These are phyloP conservation scores for Hipparchia sbordonii DNA, from an alignment of 2,888 invertebrate species.

Conservation along the genomic window DNA sequence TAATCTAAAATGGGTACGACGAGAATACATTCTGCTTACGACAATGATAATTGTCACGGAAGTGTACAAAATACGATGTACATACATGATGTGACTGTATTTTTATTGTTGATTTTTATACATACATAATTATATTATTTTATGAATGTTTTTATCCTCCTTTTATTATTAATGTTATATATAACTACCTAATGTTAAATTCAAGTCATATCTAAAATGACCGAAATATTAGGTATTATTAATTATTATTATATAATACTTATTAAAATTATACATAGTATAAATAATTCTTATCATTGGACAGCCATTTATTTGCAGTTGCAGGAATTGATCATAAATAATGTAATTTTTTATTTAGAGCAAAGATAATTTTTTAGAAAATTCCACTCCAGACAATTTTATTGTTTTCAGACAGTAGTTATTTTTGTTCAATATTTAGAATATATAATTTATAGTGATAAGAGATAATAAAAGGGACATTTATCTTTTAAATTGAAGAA, in stretches of 20 bases:
- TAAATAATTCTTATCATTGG: slow-evolving; percentile 42
- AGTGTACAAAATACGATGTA: slow-evolving; percentile 40
- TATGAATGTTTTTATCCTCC: slow-evolving; percentile 64
- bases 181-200: slow-evolving; percentile 56
- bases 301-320: slow-evolving; percentile 57
- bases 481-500: slow-evolving; percentile 59
- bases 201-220: slow-evolving; percentile 70
- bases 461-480: slow-evolving; percentile 58
- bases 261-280: slow-evolving; percentile 44
- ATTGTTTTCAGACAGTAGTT: slow-evolving; percentile 39
- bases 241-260: slow-evolving; percentile 52
- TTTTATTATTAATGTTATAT: slow-evolving; percentile 66
- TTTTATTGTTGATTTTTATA: slow-evolving; percentile 69
- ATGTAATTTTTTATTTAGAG: slow-evolving; percentile 48
- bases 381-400: slow-evolving; percentile 40
- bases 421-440: slow-evolving; percentile 46
- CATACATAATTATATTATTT: slow-evolving; percentile 60
- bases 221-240: slow-evolving; percentile 54
- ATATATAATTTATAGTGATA: slow-evolving; percentile 59
- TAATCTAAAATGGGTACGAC: slow-evolving; percentile 70
- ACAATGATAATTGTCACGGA: slow-evolving; percentile 43
- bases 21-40: slow-evolving; percentile 54
- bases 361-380: slow-evolving; percentile 48
- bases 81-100: slow-evolving; percentile 72
- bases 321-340: slow-evolving; percentile 71